A percentile compares a stretch with the other conserved stretches of the same genome.
These are phyloP conservation scores for Plagiodera versicolora DNA, from an alignment of 2,888 invertebrate genomes.

Conservation along the genomic window DNA sequence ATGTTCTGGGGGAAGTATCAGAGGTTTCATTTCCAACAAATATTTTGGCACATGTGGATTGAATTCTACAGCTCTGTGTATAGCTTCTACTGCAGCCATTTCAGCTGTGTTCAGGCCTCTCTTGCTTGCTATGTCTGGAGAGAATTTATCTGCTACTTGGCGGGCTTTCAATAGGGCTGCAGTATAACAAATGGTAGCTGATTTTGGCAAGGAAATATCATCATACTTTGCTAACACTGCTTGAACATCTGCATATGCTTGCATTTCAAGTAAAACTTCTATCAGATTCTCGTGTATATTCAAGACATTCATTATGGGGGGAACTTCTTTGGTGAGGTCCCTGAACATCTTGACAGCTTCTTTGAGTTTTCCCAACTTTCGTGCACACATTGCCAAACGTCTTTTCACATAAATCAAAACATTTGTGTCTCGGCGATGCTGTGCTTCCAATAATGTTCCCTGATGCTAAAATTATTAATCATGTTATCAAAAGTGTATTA, in stretches of 20 bases:
- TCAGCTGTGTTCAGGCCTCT: conserved; percentile 83
- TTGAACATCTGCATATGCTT: conserved; percentile 95
- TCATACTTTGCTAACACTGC: conserved; percentile 90
- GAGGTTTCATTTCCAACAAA: conserved; percentile 90
- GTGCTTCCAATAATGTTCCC: conserved; percentile 69
- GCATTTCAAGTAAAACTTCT: conserved; percentile 92
- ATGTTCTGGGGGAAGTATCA: conserved; percentile 96
- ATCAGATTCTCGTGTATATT: conserved; percentile 96
- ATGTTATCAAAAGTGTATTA: too few relatives aligned
- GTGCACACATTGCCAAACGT: conserved; percentile 95
- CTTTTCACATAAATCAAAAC: conserved; percentile 93
- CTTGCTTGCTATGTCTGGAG: conserved; percentile 81
- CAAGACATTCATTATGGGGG: conserved; percentile 90
- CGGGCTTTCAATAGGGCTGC: conserved; percentile 92
- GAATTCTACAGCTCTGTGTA: conserved; percentile 94
- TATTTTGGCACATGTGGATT: conserved; percentile 98
- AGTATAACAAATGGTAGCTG: conserved; percentile 93
- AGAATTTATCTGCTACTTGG: conserved; percentile 87
- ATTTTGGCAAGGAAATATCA: conserved; percentile 91
- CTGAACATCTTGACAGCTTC: conserved; percentile 97
- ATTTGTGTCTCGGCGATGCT: conserved; percentile 87
- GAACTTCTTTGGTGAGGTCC: conserved; percentile 94
- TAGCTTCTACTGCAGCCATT: conserved; percentile 90
- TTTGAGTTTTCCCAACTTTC: conserved; percentile 89
- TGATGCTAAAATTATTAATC: conserved; percentile 67